Evolutionary conservation across 2,113 vertebrate genomes (phyloP).

Genomic region (Epinephelus fuscoguttatus): DNA sequence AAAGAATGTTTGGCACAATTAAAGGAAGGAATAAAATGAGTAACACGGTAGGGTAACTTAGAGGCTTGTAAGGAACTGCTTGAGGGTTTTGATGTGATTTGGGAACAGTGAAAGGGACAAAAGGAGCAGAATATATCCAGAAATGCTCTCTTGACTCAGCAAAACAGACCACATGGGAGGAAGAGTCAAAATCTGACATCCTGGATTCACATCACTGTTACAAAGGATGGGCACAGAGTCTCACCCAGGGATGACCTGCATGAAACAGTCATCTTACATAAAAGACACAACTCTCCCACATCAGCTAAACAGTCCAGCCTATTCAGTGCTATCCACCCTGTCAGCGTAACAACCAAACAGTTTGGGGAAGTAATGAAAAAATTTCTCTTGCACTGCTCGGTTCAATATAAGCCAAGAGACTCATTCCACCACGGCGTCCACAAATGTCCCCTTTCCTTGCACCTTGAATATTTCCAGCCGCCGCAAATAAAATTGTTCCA

Average conservation of each 20-base stretch:
- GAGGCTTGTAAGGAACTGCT: constrained; percentile 43
- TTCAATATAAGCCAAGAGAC: constrained; percentile 59
- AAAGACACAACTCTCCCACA: constrained; percentile 31
- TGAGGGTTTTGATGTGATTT: constrained; percentile 43
- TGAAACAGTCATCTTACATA: constrained; percentile 21
- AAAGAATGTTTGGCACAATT: constrained; percentile 68
- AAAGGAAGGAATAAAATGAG: constrained; percentile 64
- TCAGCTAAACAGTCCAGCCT: constrained; percentile 33
- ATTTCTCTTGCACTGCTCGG: constrained; percentile 54
- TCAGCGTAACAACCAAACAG: constrained; percentile 43
- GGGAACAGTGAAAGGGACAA: neutral
- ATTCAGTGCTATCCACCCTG: constrained; percentile 11
- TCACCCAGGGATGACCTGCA: constrained; percentile 54
- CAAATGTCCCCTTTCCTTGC: constrained; percentile 68
- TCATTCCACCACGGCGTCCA: constrained; percentile 53
- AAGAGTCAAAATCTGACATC: constrained; percentile 67
- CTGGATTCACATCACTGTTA: constrained; percentile 61
- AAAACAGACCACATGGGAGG: constrained; percentile 38
- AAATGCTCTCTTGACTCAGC: constrained; percentile 59
- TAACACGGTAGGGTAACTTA: constrained; percentile 47
- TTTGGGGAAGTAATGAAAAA: constrained; percentile 49
- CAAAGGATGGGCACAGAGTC: constrained; percentile 52
- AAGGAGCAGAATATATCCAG: constrained; percentile 17
- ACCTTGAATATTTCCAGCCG: constrained; percentile 73
- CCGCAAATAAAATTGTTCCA: constrained; percentile 78